Evolutionary conservation across 2,113 vertebrate genomes (phyloP).

Genomic region (Tapirus terrestris): DNA sequence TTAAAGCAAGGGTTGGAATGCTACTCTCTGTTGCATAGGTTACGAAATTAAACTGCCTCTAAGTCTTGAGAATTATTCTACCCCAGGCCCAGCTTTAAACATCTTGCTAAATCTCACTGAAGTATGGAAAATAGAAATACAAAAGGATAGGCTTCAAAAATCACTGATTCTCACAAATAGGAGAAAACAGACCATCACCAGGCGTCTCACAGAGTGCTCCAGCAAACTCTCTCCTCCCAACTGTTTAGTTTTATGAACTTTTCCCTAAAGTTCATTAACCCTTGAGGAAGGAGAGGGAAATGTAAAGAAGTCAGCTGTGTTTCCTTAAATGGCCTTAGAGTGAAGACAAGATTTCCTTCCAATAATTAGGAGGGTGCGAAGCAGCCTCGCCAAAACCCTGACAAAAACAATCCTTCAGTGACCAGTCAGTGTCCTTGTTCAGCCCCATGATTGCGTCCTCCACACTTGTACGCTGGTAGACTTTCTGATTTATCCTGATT

Average conservation of each 20-base stretch:
- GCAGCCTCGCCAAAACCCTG: background rate
- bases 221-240: background rate
- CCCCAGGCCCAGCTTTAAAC: background rate
- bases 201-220: background rate
- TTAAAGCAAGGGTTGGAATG: background rate
- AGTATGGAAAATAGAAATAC: background rate
- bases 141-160: background rate
- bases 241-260: background rate
- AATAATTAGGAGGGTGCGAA: background rate
- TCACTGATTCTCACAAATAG: background rate
- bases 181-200: background rate
- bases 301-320: background rate
- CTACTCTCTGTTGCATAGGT: background rate
- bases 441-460: background rate
- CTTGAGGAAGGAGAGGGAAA: background rate
- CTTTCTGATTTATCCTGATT: background rate
- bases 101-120: background rate
- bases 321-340: background rate
- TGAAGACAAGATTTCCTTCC: background rate
- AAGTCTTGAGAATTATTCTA: background rate
- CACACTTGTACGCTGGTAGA: background rate
- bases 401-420: background rate
- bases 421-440: background rate
- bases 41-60: background rate
- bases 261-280: background rate